These are phyloP conservation scores for Corbicula japonica DNA, from an alignment of 2,888 invertebrate genomes.

Conservation along the genomic window DNA sequence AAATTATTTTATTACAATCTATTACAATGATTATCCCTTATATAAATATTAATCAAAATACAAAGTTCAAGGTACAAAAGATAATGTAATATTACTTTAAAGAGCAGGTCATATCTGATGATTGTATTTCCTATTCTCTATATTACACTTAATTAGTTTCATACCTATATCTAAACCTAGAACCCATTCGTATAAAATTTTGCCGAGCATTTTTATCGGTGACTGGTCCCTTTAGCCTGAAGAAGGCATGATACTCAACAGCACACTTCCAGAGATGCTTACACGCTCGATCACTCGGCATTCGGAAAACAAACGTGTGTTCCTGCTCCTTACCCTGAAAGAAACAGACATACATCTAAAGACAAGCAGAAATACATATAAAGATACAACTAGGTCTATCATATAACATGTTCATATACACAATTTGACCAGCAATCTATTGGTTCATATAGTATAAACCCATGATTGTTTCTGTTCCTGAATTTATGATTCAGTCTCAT, in stretches of 20 bases:
- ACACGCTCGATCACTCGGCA: conserved; percentile 98
- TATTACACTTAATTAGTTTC: too few relatives aligned
- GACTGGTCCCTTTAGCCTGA: conserved; percentile 90
- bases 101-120: too few relatives aligned
- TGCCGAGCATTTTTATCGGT: conserved; percentile 92
- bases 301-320: conserved; percentile 98
- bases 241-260: conserved; percentile 99
- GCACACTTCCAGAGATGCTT: conserved; percentile 99
- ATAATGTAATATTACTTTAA: too few relatives aligned
- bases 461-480: too few relatives aligned
- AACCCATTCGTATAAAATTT: conserved; percentile 99
- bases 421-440: neutral
- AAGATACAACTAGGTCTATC: neutral
- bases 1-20: too few relatives aligned
- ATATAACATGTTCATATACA: neutral
- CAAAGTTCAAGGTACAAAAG: too few relatives aligned
- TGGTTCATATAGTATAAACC: neutral
- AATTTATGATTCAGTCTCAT: too few relatives aligned
- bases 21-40: too few relatives aligned
- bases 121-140: too few relatives aligned
- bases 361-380: too few relatives aligned
- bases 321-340: conserved; percentile 95
- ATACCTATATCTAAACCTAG: conserved; percentile 95
- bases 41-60: too few relatives aligned
- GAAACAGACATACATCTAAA: neutral